A percentile compares a stretch with the other conserved stretches of the same genome.
Evolutionary conservation across 64 coral and sea anemone species (phyloP).

Genomic region (Stichodactyla helianthus): DNA sequence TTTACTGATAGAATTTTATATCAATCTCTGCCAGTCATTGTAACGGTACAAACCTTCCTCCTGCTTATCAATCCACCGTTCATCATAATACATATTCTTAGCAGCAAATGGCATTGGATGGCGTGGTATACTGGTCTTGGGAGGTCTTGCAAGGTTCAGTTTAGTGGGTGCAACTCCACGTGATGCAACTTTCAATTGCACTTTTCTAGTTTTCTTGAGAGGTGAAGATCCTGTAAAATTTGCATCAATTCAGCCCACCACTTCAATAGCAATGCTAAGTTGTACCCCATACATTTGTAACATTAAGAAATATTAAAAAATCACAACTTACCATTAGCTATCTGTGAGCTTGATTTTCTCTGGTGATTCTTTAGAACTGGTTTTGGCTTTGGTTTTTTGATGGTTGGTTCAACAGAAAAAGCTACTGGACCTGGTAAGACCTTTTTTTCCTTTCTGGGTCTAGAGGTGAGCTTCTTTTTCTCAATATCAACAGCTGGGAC

Average conservation of each 20-base stretch:
- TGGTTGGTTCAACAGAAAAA: constrained; percentile 15
- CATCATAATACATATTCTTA: constrained; percentile 99
- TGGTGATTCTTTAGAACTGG: neutral
- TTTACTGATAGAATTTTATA: neutral
- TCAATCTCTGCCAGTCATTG: neutral
- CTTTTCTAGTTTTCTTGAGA: constrained; percentile 22
- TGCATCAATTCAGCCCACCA: neutral
- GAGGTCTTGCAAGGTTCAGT: constrained; percentile 68
- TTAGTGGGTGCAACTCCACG: constrained; percentile 80
- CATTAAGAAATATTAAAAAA: neutral
- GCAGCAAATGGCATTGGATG: constrained; percentile 96
- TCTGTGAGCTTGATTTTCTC: neutral
- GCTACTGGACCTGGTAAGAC: neutral
- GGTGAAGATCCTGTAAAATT: neutral
- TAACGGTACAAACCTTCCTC: constrained; percentile 55
- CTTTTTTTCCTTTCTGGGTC: neutral
- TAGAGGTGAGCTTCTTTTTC: neutral
- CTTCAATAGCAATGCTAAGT: neutral
- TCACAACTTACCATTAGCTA: neutral
- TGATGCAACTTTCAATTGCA: constrained; percentile 74
- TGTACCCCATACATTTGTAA: no score
- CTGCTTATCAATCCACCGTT: constrained; percentile 96
- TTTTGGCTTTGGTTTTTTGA: neutral
- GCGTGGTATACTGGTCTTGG: constrained; percentile 76
- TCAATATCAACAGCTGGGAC: neutral